Evolutionary conservation across 1,140 invertebrate species (phyloP).

Genomic region (Macrobrachium nipponense): DNA sequence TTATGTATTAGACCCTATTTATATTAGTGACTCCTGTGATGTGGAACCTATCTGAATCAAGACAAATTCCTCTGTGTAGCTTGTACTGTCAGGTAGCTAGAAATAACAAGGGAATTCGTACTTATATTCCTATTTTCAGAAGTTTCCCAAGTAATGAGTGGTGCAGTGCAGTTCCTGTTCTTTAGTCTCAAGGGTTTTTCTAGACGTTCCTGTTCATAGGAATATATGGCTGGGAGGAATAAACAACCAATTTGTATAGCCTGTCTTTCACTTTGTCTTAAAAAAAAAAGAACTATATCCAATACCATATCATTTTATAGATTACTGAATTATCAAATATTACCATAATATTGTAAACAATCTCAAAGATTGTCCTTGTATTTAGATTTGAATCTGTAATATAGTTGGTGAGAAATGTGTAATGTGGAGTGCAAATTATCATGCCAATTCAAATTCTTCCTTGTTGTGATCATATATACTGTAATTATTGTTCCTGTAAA

Average conservation of each 20-base stretch:
- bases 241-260: constrained; percentile 56
- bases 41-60: constrained; percentile 28
- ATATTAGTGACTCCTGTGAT: constrained; percentile 18
- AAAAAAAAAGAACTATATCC: constrained; percentile 55
- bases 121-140: constrained; percentile 33
- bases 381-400: constrained; percentile 11
- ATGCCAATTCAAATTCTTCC: no score
- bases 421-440: no score
- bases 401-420: not conserved
- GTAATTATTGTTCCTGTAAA: no score
- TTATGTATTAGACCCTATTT: constrained; percentile 11
- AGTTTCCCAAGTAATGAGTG: constrained; percentile 50
- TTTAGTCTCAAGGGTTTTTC: constrained; percentile 36
- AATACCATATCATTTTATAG: constrained; percentile 61
- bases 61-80: constrained; percentile 30
- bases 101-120: constrained; percentile 16
- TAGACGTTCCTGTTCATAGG: constrained; percentile 32
- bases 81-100: constrained; percentile 35
- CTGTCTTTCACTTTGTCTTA: constrained; percentile 56
- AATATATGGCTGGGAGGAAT: constrained; percentile 29
- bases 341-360: no score
- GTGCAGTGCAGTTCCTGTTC: constrained; percentile 50
- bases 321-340: constrained; percentile 22
- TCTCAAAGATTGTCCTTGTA: not conserved
- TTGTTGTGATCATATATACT: no score